Evolutionary conservation across 2,888 invertebrate species (phyloP), one percentile per base, ranked within the genome.

Genomic region (Caenorhabditis afra): DNA sequence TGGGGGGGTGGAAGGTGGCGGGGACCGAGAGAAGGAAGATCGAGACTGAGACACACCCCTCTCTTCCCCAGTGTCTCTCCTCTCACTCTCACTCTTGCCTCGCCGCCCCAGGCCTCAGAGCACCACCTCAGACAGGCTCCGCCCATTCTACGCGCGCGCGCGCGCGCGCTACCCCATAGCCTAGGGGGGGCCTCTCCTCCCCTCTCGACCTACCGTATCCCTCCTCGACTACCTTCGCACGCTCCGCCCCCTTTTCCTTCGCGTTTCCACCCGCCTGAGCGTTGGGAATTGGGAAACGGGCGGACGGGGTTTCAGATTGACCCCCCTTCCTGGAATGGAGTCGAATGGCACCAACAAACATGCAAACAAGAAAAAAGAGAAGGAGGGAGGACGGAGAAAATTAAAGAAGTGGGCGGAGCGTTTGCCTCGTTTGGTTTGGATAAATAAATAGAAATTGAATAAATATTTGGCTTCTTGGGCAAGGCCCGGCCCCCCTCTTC

Each of bases 401-500:
- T 12, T 39, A 20, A n/a, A 11, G 53, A 18, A 37, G 49, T 35
- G 20, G 22, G 49, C 45, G 23, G 52, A 55, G 55, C 35, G 37
- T 3, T 14, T 18, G 67, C 64, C 64, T 50, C 53, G 47, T 37
- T 55, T 58, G 50, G 57, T 68, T 52, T 57, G 78, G 73, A 79
- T 79, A 79, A 79, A 79, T 79, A 79, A 79, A 79, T 64, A 78
- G 78, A 78, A 78, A 78, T 78, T 78, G 78, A 78, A 78, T 79
- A 79, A 79, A 79, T 79, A 79, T 79, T 79, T 79, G 79, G 79
- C 79, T 79, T 79, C 79, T 79, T 79, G 66, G 61, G 65, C 37
- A 66, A 75, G 52, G 61, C 65, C 74, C 52, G 29, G 49, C 62
- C 62, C 61, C 49, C 70, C 39, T 50, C 62, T 53, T 62, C 53